Conservation (phyloP, 2,888 invertebrate genomes). For the Lissocephala sabroskyi region DNA sequence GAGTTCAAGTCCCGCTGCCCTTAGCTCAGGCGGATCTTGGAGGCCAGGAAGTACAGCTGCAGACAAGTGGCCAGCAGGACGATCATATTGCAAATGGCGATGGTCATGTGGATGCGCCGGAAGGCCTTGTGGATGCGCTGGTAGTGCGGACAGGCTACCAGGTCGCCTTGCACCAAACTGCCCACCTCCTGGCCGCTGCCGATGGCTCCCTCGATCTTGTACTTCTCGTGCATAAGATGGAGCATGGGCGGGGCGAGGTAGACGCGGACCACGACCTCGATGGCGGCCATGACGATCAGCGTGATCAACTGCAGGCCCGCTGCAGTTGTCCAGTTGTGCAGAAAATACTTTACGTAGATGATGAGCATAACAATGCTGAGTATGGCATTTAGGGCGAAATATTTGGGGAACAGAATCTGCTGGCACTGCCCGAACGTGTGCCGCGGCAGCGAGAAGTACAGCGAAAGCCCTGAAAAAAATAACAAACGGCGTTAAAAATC, state of each 20-base stretch:
- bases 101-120: conserved; percentile 82
- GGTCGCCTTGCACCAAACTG: conserved; percentile 79
- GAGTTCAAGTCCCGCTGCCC: conserved; percentile 6
- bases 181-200: conserved; percentile 88
- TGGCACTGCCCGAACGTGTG: conserved; percentile 92
- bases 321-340: conserved; percentile 75
- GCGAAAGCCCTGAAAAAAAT: conserved; percentile 82
- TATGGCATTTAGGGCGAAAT: conserved; percentile 85
- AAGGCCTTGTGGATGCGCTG: conserved; percentile 82
- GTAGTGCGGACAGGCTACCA: conserved; percentile 86
- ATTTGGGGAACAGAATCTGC: conserved; percentile 88
- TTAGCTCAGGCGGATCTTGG: conserved; percentile 72
- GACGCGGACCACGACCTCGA: conserved; percentile 84
- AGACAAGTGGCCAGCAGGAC: conserved; percentile 79
- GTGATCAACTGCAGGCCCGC: conserved; percentile 74
- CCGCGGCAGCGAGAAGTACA: conserved; percentile 88
- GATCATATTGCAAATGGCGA: conserved; percentile 86
- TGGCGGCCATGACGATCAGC: conserved; percentile 72
- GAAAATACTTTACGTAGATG: conserved; percentile 75
- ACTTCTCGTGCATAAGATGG: conserved; percentile 82
- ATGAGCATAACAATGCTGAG: conserved; percentile 83
- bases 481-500: too few species aligned
- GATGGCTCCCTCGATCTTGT: conserved; percentile 81
- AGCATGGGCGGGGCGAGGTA: conserved; percentile 84
- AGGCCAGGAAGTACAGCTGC: conserved; percentile 79